These are phyloP conservation scores for Ibycter americanus DNA, from an alignment of 2,797 vertebrate genomes.

Conservation along the genomic window DNA sequence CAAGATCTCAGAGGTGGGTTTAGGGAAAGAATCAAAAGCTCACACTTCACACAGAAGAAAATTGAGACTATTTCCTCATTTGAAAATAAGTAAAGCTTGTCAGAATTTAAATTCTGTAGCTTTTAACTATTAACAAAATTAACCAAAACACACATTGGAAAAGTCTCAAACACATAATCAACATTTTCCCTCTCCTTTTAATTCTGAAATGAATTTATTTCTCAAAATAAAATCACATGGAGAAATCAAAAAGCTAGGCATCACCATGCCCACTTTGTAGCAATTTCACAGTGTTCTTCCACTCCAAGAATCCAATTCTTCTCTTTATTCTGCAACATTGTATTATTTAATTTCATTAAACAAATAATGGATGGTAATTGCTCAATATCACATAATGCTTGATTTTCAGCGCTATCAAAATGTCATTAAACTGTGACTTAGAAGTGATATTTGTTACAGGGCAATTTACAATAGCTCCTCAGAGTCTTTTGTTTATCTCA, in stretches of 20 bases:
- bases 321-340: background rate
- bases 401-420: background rate
- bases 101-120: background rate
- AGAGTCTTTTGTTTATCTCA: background rate
- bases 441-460: background rate
- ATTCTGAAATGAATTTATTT: background rate
- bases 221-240: background rate
- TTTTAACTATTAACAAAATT: background rate
- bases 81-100: background rate
- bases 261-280: background rate
- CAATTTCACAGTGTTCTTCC: background rate
- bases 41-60: background rate
- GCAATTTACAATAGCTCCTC: background rate
- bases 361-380: background rate
- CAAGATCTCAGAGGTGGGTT: background rate
- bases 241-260: background rate
- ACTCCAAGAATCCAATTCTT: background rate
- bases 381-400: background rate
- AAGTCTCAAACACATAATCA: background rate
- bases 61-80: background rate
- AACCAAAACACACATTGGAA: background rate
- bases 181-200: background rate
- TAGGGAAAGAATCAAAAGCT: background rate
- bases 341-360: constrained; percentile 16
- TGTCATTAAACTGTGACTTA: background rate